Evolutionary conservation across 2,888 invertebrate species (phyloP).

Genomic region (Cotesia congregata): DNA sequence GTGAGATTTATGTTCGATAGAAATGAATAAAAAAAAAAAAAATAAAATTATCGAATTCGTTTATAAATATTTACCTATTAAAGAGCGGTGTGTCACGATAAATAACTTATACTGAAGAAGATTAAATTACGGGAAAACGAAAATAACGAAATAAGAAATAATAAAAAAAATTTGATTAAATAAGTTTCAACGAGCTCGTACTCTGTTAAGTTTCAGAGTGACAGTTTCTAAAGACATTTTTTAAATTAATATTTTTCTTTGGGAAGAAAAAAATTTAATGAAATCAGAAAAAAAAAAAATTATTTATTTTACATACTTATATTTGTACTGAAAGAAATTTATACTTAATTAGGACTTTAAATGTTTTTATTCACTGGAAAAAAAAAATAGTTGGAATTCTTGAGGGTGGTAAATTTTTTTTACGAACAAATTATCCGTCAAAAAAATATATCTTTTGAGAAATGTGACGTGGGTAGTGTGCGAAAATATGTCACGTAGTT

Average conservation of each 20-base stretch:
- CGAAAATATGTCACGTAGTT: slow-evolving; percentile 20
- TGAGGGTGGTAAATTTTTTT: background rate
- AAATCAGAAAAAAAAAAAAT: too few relatives aligned
- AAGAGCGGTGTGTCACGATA: background rate
- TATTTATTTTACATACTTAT: too few relatives aligned
- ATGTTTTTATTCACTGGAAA: background rate
- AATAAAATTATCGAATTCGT: background rate
- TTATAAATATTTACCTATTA: background rate
- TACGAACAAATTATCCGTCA: background rate
- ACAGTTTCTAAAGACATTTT: background rate
- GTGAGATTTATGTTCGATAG: background rate
- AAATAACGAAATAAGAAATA: background rate
- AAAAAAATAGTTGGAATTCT: too few relatives aligned
- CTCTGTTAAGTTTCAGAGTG: background rate
- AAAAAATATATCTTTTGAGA: background rate
- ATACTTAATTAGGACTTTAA: background rate
- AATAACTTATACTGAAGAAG: background rate
- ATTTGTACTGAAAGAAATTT: too few relatives aligned
- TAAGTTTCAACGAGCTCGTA: slow-evolving; percentile 1
- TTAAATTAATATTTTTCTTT: slow-evolving; percentile 13
- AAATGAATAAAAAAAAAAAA: background rate
- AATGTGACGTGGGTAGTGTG: slow-evolving; percentile 1
- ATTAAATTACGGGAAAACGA: background rate
- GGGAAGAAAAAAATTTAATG: background rate
- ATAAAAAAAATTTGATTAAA: background rate